Base-by-base conservation (phyloP, 1,140 invertebrate species). In the Papilio glaucus region DNA sequence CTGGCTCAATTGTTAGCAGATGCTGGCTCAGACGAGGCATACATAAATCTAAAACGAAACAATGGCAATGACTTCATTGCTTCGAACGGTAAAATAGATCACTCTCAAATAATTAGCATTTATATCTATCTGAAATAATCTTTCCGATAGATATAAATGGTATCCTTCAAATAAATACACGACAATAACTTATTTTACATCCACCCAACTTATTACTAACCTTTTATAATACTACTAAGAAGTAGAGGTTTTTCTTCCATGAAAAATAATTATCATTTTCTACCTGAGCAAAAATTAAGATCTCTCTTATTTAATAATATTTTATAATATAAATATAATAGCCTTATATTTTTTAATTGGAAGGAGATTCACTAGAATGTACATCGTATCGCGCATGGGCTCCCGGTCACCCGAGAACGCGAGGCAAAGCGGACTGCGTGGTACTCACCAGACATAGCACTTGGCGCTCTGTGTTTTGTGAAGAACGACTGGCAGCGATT, bases 361-460 rank as follows among this genome's bases (percentile, higher is more conserved):
- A 57, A 45, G 42, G 9, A 12, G 92, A 95, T 69, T 78, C 86
- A 4, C 68, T 96, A 65, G 88, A 89, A 6, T 96, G 95, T 80
- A 93, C 93, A 0, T 89, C 93, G 6, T 96, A 94, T 77, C 90
- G 95, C 37, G 95, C 95, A 10, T 96, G 95, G 96, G 95, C 94
- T 0, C 94, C 94, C 4, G 94, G 94, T 0, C 93, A 96, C 77
- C 96, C 96, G 0, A 86, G 85, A 71, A 82, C 77, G 83, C 45
- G 78, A 86, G 1, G 77, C 85, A 24, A 88, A 88, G 12, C 90
- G 67, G 93, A 95, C 42, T 96, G 96, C 72, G 94, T 94, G 0
- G 85, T 90, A n/a, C 77, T 96, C 7, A 93, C 93, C 29, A 72
- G 84, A 10, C 82, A 93, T 6, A 91, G 91, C 37, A 92, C 92